Conservation (phyloP, 2,113 vertebrate genomes). For the Planiliza haematocheilus region DNA sequence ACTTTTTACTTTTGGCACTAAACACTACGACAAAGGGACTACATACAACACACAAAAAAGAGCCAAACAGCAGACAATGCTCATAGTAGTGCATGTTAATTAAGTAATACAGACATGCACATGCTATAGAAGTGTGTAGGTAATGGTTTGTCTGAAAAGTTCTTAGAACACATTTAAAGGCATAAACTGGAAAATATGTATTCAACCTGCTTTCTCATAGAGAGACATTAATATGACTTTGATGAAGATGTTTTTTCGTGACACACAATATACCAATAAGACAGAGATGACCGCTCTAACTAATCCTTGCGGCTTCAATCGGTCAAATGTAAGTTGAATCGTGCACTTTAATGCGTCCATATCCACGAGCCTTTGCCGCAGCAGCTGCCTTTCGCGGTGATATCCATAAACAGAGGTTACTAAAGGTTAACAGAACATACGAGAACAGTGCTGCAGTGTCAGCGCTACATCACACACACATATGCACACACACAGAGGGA, state of each 20-base stretch:
- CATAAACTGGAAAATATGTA: background rate
- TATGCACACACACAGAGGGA: background rate
- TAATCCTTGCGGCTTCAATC: too few species aligned
- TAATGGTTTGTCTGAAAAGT: background rate
- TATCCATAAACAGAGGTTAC: conserved; percentile 56
- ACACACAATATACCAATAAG: background rate
- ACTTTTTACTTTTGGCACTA: too few species aligned
- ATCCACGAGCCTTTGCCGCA: conserved; percentile 12
- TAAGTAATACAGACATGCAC: too few species aligned
- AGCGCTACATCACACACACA: conserved; percentile 31
- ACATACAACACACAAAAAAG: too few species aligned
- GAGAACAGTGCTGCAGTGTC: conserved; percentile 52
- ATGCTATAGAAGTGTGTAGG: too few species aligned
- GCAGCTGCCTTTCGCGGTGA: conserved; percentile 35
- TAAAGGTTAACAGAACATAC: conserved; percentile 58
- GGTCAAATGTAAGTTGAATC: conserved; percentile 21
- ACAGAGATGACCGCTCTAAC: background rate
- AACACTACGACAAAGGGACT: too few species aligned
- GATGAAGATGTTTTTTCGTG: conserved; percentile 15
- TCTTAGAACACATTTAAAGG: background rate
- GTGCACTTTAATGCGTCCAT: background rate
- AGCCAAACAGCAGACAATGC: too few species aligned
- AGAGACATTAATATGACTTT: background rate
- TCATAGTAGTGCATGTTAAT: too few species aligned
- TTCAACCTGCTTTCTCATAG: background rate